A percentile compares a stretch with the other conserved stretches of the same genome.
These are phyloP conservation scores for Melanaphis sacchari DNA, from an alignment of 1,140 invertebrate species.

Conservation along the genomic window DNA sequence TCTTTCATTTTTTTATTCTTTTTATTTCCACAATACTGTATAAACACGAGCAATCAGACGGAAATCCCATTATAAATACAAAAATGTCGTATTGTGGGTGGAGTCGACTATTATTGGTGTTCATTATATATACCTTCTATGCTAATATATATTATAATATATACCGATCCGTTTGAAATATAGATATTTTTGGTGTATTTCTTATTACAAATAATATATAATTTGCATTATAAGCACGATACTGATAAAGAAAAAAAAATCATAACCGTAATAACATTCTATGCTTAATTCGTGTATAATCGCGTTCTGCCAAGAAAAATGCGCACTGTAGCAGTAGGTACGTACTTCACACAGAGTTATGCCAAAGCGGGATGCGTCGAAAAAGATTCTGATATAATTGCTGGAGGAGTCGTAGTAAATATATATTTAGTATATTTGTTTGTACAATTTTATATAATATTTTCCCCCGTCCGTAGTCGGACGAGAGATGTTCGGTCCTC, in stretches of 20 bases:
- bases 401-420: background rate
- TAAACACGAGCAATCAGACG: background rate
- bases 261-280: background rate
- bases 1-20: background rate
- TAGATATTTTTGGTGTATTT: background rate
- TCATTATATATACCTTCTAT: background rate
- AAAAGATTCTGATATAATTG: conserved; percentile 7
- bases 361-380: background rate
- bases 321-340: background rate
- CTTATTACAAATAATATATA: background rate
- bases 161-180: background rate
- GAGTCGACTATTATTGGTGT: background rate
- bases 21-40: background rate
- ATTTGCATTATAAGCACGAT: background rate
- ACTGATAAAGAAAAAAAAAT: background rate
- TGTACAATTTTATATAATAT: conserved; percentile 12
- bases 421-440: background rate
- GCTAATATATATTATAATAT: background rate
- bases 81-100: background rate
- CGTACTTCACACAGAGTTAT: background rate
- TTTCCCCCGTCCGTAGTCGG: background rate
- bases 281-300: background rate
- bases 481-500: background rate
- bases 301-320: background rate
- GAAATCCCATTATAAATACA: background rate